A percentile compares a stretch with the other conserved stretches of the same genome.
Evolutionary conservation across 2,888 invertebrate genomes (phyloP).

Genomic region (Chloromyia formosa): DNA sequence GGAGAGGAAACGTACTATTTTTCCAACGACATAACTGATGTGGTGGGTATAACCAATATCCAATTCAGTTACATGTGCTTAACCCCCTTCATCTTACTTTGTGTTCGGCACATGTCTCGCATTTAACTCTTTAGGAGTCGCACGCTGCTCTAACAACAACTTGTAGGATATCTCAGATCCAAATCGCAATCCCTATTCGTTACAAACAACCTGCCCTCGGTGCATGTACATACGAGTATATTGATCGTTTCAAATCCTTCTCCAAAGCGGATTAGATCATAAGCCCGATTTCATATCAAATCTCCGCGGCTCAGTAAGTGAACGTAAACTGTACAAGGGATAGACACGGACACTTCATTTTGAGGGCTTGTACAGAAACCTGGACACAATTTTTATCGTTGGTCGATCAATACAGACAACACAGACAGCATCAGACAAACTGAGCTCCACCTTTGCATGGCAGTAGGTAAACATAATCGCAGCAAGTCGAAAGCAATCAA

Average conservation of each 20-base stretch:
- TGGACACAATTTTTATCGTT: constrained; percentile 19
- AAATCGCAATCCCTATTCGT: constrained; percentile 11
- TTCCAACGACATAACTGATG: too few relatives aligned
- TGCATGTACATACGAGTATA: not conserved
- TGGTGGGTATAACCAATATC: too few relatives aligned
- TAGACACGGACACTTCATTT: too few relatives aligned
- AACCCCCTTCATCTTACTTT: not conserved
- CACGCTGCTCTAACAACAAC: not conserved
- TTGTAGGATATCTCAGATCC: constrained; percentile 24
- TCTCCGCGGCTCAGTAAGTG: not conserved
- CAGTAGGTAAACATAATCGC: not conserved
- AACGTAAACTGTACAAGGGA: not conserved
- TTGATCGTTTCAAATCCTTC: not conserved
- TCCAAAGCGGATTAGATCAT: not conserved
- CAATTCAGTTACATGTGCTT: too few relatives aligned
- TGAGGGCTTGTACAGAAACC: constrained; percentile 4
- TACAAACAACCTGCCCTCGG: not conserved
- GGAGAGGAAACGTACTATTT: too few relatives aligned
- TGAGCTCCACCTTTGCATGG: constrained; percentile 14
- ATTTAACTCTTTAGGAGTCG: not conserved
- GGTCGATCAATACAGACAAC: not conserved
- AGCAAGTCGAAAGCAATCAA: constrained; percentile 7
- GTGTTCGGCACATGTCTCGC: not conserved
- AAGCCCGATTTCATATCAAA: constrained; percentile 15
- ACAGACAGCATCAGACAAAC: not conserved